Base-by-base conservation (phyloP, 2,113 vertebrate genomes). In the Boleophthalmus pectinirostris region DNA sequence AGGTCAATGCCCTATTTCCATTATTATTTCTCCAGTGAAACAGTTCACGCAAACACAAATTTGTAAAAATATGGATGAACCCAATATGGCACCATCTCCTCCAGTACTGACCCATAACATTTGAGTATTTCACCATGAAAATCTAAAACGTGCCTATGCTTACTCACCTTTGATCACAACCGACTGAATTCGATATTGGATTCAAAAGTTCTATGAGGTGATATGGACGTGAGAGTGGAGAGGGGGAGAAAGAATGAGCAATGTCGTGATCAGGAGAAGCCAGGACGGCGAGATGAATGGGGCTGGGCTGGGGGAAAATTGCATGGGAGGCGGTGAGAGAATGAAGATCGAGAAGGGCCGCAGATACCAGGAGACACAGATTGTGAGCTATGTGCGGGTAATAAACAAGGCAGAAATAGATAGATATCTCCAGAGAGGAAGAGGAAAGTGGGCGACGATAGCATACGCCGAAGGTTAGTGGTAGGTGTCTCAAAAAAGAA, bases 371-470 rank as follows among this genome's bases (percentile, higher is more conserved):
- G 84, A 90, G 88, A 91, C 88, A 85, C 82, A 89, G 89, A 90
- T 88, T 89, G 87, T 88, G 89, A 90, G 84, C 83, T 87, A 88
- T 90, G 89, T 85, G 87, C 86, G 82, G 87, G 89, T 90, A 90
- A 88, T 90, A 89, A 89, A 90, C 89, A 90, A 81, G 89, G 86
- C 78, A 82, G 86, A 85, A 85, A 88, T 87, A 88, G 89, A 90
- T 88, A 84, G 86, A 88, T 88, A 88, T 89, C 86, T 83, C 84
- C 25, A 77, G 85, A 88, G 88, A 87, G 76, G 74, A 83, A 84
- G 74, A 84, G 78, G 74, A 84, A 84, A 87, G 82, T 85, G 81
- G 80, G 84, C 75, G 71, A 85, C 75, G 71, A 85, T 81, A 81
- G 75, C 9, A 25, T 16, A 20, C 63, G 47, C 24, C 38, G 70